Conservation (phyloP, 2,888 invertebrate genomes). For the Mythimna ferrago region DNA sequence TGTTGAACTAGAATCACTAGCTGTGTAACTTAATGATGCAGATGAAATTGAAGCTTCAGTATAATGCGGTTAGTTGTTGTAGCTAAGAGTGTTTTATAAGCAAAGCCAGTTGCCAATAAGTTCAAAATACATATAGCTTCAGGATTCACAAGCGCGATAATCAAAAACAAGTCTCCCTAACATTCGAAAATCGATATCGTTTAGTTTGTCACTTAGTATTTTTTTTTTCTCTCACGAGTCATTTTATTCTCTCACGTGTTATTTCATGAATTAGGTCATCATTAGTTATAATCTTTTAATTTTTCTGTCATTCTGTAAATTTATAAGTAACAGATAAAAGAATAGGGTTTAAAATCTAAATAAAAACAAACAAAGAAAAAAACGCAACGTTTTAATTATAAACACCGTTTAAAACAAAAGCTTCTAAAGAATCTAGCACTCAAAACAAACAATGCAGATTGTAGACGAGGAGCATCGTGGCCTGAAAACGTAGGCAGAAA, state of each 20-base stretch:
- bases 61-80: neutral
- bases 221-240: no score
- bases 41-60: neutral
- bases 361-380: neutral
- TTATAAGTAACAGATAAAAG: neutral
- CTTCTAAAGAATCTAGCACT: conserved; percentile 28
- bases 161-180: neutral
- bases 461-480: conserved; percentile 33
- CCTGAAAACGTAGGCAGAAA: conserved; percentile 48
- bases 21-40: neutral
- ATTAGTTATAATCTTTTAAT: neutral
- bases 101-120: neutral
- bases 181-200: neutral
- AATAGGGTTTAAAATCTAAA: neutral
- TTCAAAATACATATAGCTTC: neutral
- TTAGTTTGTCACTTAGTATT: neutral
- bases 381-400: neutral
- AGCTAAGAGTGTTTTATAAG: neutral
- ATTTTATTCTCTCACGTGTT: no score
- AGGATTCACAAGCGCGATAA: neutral
- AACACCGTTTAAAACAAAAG: conserved; percentile 18
- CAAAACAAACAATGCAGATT: conserved; percentile 48
- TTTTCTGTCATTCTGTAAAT: neutral
- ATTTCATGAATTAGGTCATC: no score
- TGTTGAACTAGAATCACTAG: neutral